A percentile compares a stretch with the other conserved stretches of the same genome.
phyloP scores from a whole-genome alignment of 2,888 invertebrate genomes.

The Nebria salina region DNA sequence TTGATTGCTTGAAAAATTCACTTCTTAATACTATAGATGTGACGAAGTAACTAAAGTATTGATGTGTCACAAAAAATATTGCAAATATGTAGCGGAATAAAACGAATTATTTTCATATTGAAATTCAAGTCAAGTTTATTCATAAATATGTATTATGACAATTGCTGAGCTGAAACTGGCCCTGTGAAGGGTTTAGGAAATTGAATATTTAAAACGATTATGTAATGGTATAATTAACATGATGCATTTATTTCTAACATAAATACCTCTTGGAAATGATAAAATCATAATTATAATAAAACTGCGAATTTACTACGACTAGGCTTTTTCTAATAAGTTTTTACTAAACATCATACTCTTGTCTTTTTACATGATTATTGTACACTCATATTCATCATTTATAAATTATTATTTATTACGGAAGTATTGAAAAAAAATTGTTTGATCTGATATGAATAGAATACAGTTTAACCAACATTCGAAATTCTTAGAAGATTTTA shows the following conservation, averaged over 20 bases:
- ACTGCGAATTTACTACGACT: constrained; percentile 37
- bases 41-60: too few relatives aligned
- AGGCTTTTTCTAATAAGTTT: constrained; percentile 39
- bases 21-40: too few relatives aligned
- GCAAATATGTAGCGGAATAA: not conserved
- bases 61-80: too few relatives aligned
- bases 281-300: constrained; percentile 31
- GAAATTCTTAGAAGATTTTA: not conserved
- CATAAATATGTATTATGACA: not conserved
- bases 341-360: constrained; percentile 33
- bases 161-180: not conserved
- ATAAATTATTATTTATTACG: not conserved
- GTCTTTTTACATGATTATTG: constrained; percentile 47
- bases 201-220: not conserved
- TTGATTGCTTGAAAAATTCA: too few relatives aligned
- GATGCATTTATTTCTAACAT: constrained; percentile 45
- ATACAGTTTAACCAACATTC: constrained; percentile 1
- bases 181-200: not conserved
- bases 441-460: not conserved
- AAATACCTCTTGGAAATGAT: constrained; percentile 45
- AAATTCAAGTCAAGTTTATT: not conserved
- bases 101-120: not conserved
- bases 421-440: not conserved
- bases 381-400: constrained; percentile 28
- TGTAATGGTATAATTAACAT: constrained; percentile 34